Percentiles rank a stretch among this genome's conserved stretches.
phyloP scores from a whole-genome alignment of 2,797 vertebrate species.

The Cottoperca gobio region DNA sequence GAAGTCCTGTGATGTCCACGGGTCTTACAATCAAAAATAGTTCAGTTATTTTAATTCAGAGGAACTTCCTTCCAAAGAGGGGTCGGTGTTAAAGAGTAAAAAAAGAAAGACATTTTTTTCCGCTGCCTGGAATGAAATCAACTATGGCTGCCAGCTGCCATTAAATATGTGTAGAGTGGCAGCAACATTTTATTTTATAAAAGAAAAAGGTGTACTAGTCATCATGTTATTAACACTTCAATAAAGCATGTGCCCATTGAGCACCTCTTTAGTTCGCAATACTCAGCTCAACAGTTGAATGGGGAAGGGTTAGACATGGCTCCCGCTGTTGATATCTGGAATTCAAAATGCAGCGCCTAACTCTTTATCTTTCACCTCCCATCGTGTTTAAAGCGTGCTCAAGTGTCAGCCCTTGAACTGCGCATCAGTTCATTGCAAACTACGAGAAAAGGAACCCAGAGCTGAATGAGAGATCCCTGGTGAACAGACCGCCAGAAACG shows the following conservation, averaged over 20 bases:
- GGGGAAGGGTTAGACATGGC: conserved; percentile 32
- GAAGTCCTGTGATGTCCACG: neutral
- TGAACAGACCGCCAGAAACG: conserved; percentile 36
- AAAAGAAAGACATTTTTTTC: no score
- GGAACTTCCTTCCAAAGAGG: neutral
- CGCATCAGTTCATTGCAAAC: conserved; percentile 44
- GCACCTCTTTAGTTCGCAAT: conserved; percentile 50
- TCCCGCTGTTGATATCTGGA: conserved; percentile 50
- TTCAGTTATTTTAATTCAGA: neutral
- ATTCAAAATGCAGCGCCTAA: conserved; percentile 45
- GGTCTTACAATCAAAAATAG: neutral
- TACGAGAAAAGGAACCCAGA: conserved; percentile 11
- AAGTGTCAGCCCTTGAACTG: conserved; percentile 55
- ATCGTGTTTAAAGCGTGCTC: conserved; percentile 41
- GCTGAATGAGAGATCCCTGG: conserved; percentile 42
- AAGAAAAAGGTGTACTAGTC: conserved; percentile 42
- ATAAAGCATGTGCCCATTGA: conserved; percentile 43
- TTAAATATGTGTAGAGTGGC: conserved; percentile 30
- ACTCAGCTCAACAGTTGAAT: conserved; percentile 39
- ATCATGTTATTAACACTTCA: conserved; percentile 37
- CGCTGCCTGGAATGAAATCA: conserved; percentile 7
- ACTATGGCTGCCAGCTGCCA: neutral
- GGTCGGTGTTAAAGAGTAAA: neutral
- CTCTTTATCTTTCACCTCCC: conserved; percentile 59
- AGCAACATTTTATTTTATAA: conserved; percentile 24